Evolutionary conservation across 2,888 invertebrate genomes (phyloP).

Genomic region (Harpalus rufipes): DNA sequence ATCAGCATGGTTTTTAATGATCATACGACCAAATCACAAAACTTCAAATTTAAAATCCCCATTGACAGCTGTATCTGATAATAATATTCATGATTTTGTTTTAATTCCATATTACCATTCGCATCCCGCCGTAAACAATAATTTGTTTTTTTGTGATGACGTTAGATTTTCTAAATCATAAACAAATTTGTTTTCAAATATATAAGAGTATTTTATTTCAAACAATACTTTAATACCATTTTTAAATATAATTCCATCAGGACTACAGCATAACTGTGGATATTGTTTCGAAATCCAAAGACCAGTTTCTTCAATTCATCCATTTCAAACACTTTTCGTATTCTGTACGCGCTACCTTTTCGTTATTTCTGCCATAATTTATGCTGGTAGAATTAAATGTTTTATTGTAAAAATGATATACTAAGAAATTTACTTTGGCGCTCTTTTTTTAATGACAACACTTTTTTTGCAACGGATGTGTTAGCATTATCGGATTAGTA

Average conservation of each 20-base stretch:
- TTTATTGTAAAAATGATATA: background rate
- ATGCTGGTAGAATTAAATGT: background rate
- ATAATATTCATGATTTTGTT: background rate
- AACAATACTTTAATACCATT: background rate
- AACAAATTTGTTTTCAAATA: background rate
- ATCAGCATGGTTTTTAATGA: background rate
- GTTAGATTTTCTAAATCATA: background rate
- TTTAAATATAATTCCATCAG: conserved; percentile 9
- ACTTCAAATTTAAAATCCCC: background rate
- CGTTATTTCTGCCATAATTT: conserved; percentile 14
- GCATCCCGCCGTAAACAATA: conserved; percentile 1
- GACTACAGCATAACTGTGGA: background rate
- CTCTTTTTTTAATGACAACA: background rate
- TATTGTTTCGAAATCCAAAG: conserved; percentile 14
- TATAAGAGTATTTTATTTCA: background rate
- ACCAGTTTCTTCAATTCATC: background rate
- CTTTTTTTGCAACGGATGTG: too few relatives aligned
- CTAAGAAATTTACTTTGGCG: background rate
- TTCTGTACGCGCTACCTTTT: background rate
- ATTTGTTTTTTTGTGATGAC: background rate
- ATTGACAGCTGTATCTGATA: background rate
- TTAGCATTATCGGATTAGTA: too few relatives aligned
- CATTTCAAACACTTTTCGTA: background rate
- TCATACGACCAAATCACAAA: background rate
- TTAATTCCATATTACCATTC: background rate